Percentiles rank a stretch among this genome's conserved stretches.
These are phyloP conservation scores for Contarinia nasturtii DNA, from an alignment of 1,140 invertebrate genomes.

Conservation along the genomic window DNA sequence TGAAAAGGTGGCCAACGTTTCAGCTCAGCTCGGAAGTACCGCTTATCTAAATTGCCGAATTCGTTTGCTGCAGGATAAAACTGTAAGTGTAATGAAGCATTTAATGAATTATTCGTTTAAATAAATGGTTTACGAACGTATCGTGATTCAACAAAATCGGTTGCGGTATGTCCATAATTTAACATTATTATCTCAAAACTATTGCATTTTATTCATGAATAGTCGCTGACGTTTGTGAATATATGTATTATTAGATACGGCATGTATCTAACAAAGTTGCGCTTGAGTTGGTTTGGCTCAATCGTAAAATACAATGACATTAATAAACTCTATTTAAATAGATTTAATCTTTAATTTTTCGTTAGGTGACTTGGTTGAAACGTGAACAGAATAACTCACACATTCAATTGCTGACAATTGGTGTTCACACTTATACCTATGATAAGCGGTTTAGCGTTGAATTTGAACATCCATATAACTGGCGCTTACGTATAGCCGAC, in stretches of 20 bases:
- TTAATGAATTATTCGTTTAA: no score
- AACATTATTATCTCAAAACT: no score
- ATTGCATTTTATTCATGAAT: no score
- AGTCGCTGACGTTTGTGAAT: no score
- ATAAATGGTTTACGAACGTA: no score
- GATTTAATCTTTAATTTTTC: conserved; percentile 1
- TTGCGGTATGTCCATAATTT: no score
- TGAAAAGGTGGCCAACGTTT: conserved; percentile 40
- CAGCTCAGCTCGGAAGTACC: conserved; percentile 48
- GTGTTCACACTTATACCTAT: conserved; percentile 40
- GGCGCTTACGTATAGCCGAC: conserved; percentile 39
- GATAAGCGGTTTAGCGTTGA: conserved; percentile 42
- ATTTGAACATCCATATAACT: conserved; percentile 48
- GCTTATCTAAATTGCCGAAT: conserved; percentile 56
- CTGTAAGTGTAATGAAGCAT: conserved; percentile 30
- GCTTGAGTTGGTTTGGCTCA: no score
- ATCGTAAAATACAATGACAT: no score
- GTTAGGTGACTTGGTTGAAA: conserved; percentile 43
- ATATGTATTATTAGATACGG: no score
- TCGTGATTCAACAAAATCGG: no score
- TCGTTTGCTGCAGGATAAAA: conserved; percentile 57
- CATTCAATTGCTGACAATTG: conserved; percentile 33
- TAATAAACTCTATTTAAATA: no score
- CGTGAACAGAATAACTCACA: conserved; percentile 10
- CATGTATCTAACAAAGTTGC: no score